Base-by-base conservation (phyloP, 2,113 vertebrate species). In the Coryphaenoides rupestris region DNA sequence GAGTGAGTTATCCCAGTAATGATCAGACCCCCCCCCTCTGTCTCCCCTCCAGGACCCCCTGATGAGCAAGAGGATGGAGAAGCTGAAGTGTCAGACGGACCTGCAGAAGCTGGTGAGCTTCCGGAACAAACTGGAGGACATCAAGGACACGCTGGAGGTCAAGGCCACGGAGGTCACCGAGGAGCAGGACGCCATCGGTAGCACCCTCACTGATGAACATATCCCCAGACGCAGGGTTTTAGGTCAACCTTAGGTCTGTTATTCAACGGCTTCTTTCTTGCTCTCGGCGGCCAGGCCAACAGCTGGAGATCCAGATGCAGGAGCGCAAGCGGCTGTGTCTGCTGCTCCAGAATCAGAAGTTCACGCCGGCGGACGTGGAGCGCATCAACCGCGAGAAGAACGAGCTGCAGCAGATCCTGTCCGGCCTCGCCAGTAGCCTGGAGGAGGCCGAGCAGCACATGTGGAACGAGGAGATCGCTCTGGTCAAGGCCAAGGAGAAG, bases 381-480 rank as follows among this genome's bases (percentile, higher is more conserved):
- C 92, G 95, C 81, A 94, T 98, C 84, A 96, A 98, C 76, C 87
- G 92, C 13, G 97, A 98, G 86, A 95, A 91, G 75, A 92, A 89
- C 55, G 95, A 98, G 63, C 82, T 99, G 55, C 93, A 95, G 28
- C 94, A 96, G 83, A 92, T 92, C 19, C 90, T 95, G 77, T 79
- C 87, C 75, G 93, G 87, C 58, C 85, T 95, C 76, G 93, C 63
- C 56, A 94, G 91, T 66, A 92, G 91, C 65, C 76, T 95, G 1
- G 93, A 96, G 63, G 87, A 92, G 19, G 93, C 93, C 19, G 88
- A 98, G 56, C 92, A 93, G 69, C 93, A 94, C 45, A 78, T 93
- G 81, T 98, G 96, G 97, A 95, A 93, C 55, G 96, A 98, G 69
- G 95, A 99, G 76, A 84, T 98, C 9, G 90, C 92, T 63, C 88